phyloP scores from a whole-genome alignment of 1,140 invertebrate species.

The Ptiloglossa arizonensis region DNA sequence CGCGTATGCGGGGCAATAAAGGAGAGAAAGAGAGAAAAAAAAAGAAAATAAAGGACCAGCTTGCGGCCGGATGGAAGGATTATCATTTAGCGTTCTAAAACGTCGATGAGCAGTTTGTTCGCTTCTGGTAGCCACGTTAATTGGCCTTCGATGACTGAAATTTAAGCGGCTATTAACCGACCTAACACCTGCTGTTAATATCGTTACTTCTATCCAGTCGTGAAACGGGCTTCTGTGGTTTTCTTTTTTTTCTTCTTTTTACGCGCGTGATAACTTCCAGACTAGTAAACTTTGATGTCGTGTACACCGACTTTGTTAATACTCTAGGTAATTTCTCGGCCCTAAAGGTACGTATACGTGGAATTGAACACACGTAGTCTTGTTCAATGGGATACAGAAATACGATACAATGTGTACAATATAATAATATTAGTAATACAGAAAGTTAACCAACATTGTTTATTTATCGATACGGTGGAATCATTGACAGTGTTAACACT shows the following conservation, averaged over 20 bases:
- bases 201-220: background rate
- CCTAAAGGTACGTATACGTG: no score
- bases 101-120: slow-evolving; percentile 31
- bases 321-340: background rate
- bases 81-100: slow-evolving; percentile 29
- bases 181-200: background rate
- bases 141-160: slow-evolving; percentile 39
- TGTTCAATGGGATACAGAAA: no score
- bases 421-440: no score
- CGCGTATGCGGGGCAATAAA: no score
- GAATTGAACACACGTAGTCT: no score
- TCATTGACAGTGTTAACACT: no score
- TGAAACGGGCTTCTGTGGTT: background rate
- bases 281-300: background rate
- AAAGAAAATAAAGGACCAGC: background rate
- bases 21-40: slow-evolving; percentile 38
- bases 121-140: slow-evolving; percentile 35
- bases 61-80: slow-evolving; percentile 46
- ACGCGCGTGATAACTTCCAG: background rate
- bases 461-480: no score
- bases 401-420: no score
- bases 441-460: no score
- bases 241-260: background rate
- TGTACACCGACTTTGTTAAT: background rate
- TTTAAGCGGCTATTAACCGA: slow-evolving; percentile 17